A percentile compares a stretch with the other conserved stretches of the same genome.
These are phyloP conservation scores for Columbina picui DNA, from an alignment of 2,113 vertebrate species.

Conservation along the genomic window DNA sequence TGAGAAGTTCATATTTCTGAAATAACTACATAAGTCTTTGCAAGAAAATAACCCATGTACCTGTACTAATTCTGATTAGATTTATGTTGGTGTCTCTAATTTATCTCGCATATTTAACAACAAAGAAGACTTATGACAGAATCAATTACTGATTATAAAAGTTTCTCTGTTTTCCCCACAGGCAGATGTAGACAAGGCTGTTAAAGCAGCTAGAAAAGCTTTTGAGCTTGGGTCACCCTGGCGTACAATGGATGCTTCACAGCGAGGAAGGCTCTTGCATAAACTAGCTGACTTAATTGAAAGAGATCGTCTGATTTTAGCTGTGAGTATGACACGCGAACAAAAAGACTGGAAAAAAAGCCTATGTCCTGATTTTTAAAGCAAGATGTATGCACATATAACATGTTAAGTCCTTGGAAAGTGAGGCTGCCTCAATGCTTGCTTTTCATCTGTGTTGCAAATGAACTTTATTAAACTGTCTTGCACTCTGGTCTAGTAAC, in stretches of 20 bases:
- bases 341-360: neutral
- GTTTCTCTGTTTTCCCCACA: constrained; percentile 32
- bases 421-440: neutral
- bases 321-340: constrained; percentile 74
- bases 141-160: neutral
- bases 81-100: accelerated
- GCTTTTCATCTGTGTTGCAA: neutral
- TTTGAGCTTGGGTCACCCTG: constrained; percentile 87
- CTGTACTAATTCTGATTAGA: neutral
- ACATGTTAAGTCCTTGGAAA: neutral
- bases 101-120: neutral
- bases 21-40: neutral
- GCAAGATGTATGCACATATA: neutral
- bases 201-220: constrained; percentile 84
- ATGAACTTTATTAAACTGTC: neutral
- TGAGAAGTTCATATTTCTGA: neutral
- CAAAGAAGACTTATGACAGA: neutral
- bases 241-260: constrained; percentile 89
- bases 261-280: constrained; percentile 80
- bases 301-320: constrained; percentile 81
- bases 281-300: constrained; percentile 87
- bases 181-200: constrained; percentile 86
- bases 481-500: neutral
- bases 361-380: neutral
- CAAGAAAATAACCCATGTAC: neutral